These are phyloP conservation scores for Caenorhabditis latens DNA, from an alignment of 1,140 invertebrate species.

Conservation along the genomic window DNA sequence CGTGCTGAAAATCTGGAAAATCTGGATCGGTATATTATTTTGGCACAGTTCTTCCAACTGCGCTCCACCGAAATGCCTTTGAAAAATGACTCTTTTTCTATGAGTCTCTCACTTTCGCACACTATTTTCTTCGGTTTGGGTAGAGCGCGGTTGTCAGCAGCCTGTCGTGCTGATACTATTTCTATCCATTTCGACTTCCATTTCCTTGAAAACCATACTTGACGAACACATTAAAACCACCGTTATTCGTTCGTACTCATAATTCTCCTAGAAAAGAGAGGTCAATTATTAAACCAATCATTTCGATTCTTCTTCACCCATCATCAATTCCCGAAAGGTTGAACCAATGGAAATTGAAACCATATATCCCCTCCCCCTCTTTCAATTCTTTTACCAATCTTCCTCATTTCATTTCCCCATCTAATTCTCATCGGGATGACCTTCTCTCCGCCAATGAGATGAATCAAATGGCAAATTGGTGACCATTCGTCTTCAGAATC, in stretches of 20 bases:
- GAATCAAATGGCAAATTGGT: conserved; percentile 51
- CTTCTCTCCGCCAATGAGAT: conserved; percentile 36
- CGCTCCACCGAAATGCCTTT: too few relatives aligned
- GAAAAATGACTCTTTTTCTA: too few relatives aligned
- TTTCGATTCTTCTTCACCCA: conserved; percentile 8
- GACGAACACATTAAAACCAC: too few relatives aligned
- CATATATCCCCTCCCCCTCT: not conserved
- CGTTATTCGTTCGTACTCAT: not conserved
- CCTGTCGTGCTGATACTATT: too few relatives aligned
- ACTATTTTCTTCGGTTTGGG: too few relatives aligned
- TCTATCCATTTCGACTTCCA: not conserved
- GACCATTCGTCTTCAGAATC: conserved; percentile 2
- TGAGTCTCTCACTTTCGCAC: too few relatives aligned
- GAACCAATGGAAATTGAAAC: conserved; percentile 29
- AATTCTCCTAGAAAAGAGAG: not conserved
- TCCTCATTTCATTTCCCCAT: not conserved
- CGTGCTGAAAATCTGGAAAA: too few relatives aligned
- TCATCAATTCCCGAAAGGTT: conserved; percentile 36
- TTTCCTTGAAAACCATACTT: too few relatives aligned
- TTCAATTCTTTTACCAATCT: not conserved
- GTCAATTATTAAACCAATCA: conserved; percentile 50
- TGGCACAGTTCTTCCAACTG: too few relatives aligned
- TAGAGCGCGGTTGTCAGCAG: too few relatives aligned
- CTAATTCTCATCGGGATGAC: conserved; percentile 50
- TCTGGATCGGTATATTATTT: too few relatives aligned